Evolutionary conservation across 2,888 invertebrate species (phyloP), one percentile per base, ranked within the genome.

Genomic region (Apotomis turbidana): DNA sequence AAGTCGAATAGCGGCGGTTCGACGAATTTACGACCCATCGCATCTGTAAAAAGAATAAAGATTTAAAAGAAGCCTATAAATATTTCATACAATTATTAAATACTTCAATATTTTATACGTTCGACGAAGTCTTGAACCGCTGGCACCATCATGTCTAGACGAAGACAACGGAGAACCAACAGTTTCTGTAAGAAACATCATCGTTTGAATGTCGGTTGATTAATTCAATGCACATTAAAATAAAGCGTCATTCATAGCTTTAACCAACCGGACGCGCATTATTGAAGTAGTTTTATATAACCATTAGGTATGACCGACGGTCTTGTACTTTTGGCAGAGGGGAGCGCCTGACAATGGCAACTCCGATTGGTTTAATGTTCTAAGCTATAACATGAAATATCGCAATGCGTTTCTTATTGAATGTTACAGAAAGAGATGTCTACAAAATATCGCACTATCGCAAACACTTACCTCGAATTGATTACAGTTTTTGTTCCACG

Each of bases 1-100:
- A 99, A 91, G 89, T 98, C 97, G 85, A 98, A 98, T 0, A 97
- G 96, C 0, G 98, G 98, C 0, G 98, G 97, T 84, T 98, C 97
- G 8, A 98, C 95, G 85, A 97, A 99, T 81, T 95, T 93, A 62
- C 94, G 92, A 0, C 98, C 98, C 87, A 98, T 91, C 84, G 96
- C 91, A 71, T 89, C 96, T 94, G 83, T 10, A 8, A 79, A 79
- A 9, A 49, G 8, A 12, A 9, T 10, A 9, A 6, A 49, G 9
- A 12, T 8, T 49, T 4, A 49, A 9, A 9, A 41, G 41, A 9
- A 9, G 3, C 9, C 49, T 49, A 49, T 0, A 49, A 49, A 49
- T 4, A 27, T 27, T 15, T 27, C 1, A 27, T 27, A 2, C 27
- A 27, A 27, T 2, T 2, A 27, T 27, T 10, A 49, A 49, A 49